phyloP scores from a whole-genome alignment of 2,797 vertebrate species.

The Clarias laeviceps region DNA sequence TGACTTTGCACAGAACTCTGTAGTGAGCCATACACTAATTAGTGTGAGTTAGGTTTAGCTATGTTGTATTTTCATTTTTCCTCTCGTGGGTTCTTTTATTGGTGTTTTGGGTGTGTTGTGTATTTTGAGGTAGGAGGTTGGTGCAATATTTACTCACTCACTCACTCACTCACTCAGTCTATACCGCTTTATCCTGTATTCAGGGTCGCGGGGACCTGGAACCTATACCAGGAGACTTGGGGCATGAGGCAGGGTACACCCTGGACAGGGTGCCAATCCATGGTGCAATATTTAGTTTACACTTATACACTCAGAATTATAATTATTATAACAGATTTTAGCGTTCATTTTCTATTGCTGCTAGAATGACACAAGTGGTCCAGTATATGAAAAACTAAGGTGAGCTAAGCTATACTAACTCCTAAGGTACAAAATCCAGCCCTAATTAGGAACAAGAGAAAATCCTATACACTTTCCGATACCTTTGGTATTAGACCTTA shows the following conservation, averaged over 20 bases:
- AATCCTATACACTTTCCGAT: background rate
- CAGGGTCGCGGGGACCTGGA: no score
- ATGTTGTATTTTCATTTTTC: conserved; percentile 6
- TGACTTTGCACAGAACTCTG: conserved; percentile 25
- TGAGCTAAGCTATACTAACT: background rate
- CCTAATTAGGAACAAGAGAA: background rate
- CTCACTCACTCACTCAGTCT: no score
- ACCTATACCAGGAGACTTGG: no score
- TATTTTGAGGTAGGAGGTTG: conserved; percentile 14
- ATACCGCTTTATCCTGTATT: no score
- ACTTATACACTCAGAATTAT: background rate
- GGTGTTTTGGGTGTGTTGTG: conserved; percentile 14
- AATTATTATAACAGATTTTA: conserved; percentile 7
- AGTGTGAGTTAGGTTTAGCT: conserved; percentile 52
- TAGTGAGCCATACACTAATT: conserved; percentile 53
- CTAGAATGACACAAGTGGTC: background rate
- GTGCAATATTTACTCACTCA: conserved; percentile 26
- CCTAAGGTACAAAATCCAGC: conserved; percentile 8
- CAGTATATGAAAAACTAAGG: background rate
- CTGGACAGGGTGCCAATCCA: no score
- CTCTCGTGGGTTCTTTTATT: conserved; percentile 26
- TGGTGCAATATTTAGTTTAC: conserved; percentile 29
- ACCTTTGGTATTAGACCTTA: background rate
- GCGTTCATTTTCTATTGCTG: background rate
- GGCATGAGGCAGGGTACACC: no score